A percentile compares a stretch with the other conserved stretches of the same genome.
phyloP scores from a whole-genome alignment of 2,888 invertebrate genomes.

The Mythimna lalbum region DNA sequence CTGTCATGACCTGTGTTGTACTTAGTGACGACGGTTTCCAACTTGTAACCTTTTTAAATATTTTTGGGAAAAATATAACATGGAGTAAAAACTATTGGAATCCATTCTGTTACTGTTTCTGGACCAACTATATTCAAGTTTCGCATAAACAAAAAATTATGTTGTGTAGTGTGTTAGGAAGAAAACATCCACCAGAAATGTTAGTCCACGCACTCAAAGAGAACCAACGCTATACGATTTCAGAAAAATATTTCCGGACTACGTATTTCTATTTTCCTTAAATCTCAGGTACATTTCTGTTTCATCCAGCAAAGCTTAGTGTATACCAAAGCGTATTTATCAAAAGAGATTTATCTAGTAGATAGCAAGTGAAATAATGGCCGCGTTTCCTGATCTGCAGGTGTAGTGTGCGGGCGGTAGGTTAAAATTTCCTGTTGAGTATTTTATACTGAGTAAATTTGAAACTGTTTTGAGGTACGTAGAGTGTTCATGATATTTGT shows the following conservation, averaged over 20 bases:
- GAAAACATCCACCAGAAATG: neutral
- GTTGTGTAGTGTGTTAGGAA: neutral
- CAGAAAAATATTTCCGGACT: slow-evolving; percentile 11
- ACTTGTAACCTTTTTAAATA: too few relatives aligned
- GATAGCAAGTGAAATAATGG: slow-evolving; percentile 74
- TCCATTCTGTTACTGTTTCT: too few relatives aligned
- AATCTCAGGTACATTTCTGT: slow-evolving; percentile 33
- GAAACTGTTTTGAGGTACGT: neutral
- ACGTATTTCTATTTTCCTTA: slow-evolving; percentile 34
- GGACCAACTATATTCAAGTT: too few relatives aligned
- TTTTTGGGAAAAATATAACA: too few relatives aligned
- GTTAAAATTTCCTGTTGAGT: slow-evolving; percentile 61
- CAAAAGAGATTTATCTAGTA: slow-evolving; percentile 69
- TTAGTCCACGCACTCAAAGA: slow-evolving; percentile 18
- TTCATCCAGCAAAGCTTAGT: slow-evolving; percentile 42
- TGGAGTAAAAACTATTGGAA: too few relatives aligned
- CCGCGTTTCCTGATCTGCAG: slow-evolving; percentile 71
- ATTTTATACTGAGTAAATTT: slow-evolving; percentile 23
- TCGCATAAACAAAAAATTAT: too few relatives aligned
- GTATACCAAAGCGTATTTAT: slow-evolving; percentile 52
- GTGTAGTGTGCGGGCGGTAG: slow-evolving; percentile 42
- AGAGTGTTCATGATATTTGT: too few relatives aligned
- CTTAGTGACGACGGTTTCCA: too few relatives aligned
- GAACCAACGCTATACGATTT: neutral
- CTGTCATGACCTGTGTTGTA: too few relatives aligned